Conservation (phyloP, 2,888 invertebrate genomes). For the Philhelius pedissequus region DNA sequence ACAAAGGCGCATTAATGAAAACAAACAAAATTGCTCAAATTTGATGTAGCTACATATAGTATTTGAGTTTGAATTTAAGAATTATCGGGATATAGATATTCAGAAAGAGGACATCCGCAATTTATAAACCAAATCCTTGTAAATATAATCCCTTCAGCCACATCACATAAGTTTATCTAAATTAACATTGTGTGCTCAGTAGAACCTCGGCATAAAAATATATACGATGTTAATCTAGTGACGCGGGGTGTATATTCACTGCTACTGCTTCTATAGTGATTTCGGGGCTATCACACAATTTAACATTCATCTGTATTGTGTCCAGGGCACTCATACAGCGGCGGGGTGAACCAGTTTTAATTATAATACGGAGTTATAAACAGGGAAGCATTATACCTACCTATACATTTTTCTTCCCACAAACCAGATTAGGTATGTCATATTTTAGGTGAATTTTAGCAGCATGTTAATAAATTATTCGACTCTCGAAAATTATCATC, state of each 20-base stretch:
- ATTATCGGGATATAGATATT: too few relatives aligned
- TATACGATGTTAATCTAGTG: neutral
- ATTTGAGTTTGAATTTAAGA: too few relatives aligned
- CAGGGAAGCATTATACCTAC: slow-evolving; percentile 14
- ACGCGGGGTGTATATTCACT: neutral
- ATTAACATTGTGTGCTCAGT: too few relatives aligned
- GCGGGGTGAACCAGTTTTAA: slow-evolving; percentile 56
- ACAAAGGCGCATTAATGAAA: too few relatives aligned
- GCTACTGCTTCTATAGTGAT: neutral
- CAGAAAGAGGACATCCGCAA: too few relatives aligned
- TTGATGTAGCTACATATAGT: too few relatives aligned
- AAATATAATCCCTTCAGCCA: too few relatives aligned
- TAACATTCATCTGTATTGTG: slow-evolving; percentile 13
- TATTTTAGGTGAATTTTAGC: neutral
- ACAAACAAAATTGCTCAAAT: too few relatives aligned
- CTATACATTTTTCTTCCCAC: neutral
- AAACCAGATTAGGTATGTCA: neutral
- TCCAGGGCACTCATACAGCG: slow-evolving; percentile 35
- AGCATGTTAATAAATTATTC: neutral
- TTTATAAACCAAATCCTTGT: too few relatives aligned
- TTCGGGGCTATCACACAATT: neutral
- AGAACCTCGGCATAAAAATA: too few relatives aligned
- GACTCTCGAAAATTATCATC: too few relatives aligned
- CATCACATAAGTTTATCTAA: too few relatives aligned
- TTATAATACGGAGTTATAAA: slow-evolving; percentile 32